These are phyloP conservation scores for Penaeus indicus DNA, from an alignment of 1,140 invertebrate species.

Conservation along the genomic window DNA sequence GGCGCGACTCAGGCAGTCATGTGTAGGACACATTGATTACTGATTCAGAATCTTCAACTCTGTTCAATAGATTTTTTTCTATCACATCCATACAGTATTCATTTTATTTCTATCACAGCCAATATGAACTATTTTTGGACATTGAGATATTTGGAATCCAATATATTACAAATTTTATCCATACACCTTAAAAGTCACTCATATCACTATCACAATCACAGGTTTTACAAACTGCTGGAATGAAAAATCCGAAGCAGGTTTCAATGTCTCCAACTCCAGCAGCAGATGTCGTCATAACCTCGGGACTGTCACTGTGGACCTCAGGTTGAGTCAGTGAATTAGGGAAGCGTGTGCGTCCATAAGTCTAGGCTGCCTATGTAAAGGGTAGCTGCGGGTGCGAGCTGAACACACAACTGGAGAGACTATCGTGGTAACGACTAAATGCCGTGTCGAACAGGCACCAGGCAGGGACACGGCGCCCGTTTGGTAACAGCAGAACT, in stretches of 20 bases:
- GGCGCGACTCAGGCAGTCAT: slow-evolving; percentile 59
- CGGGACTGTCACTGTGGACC: slow-evolving; percentile 51
- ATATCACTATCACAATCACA: slow-evolving; percentile 63
- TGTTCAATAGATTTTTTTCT: slow-evolving; percentile 37
- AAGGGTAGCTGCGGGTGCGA: slow-evolving; percentile 55
- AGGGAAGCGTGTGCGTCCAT: slow-evolving; percentile 62
- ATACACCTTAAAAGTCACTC: slow-evolving; percentile 54
- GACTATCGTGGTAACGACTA: slow-evolving; percentile 56
- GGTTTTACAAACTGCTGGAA: slow-evolving; percentile 60
- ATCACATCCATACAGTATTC: slow-evolving; percentile 54
- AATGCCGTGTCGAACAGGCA: slow-evolving; percentile 27
- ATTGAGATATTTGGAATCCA: slow-evolving; percentile 52
- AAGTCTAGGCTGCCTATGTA: slow-evolving; percentile 57
- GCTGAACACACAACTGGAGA: slow-evolving; percentile 60
- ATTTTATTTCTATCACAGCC: slow-evolving; percentile 63
- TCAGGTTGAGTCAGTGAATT: slow-evolving; percentile 50
- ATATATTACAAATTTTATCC: slow-evolving; percentile 60
- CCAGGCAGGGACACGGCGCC: slow-evolving; percentile 23
- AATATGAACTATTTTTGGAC: slow-evolving; percentile 48
- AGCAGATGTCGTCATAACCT: slow-evolving; percentile 37
- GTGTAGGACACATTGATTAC: slow-evolving; percentile 63
- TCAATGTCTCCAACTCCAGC: slow-evolving; percentile 61
- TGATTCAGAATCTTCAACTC: slow-evolving; percentile 61
- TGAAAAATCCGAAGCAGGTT: slow-evolving; percentile 63
- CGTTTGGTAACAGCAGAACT: slow-evolving; percentile 57